Evolutionary conservation across 2,888 invertebrate species (phyloP).

Genomic region (Trachelus tabidus): DNA sequence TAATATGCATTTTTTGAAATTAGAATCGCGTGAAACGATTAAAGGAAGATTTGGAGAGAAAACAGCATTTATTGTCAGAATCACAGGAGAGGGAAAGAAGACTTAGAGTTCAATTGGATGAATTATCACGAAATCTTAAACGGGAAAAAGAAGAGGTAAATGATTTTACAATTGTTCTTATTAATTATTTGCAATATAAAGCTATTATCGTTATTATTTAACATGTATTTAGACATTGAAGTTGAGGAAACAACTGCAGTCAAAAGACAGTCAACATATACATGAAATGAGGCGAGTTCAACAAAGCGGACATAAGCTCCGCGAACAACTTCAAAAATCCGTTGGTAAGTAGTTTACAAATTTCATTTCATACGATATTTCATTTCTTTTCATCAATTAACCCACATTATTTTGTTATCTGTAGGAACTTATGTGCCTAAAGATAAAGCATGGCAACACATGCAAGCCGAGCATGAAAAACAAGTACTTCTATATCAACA

Average conservation of each 20-base stretch:
- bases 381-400: background rate
- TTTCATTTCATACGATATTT: background rate
- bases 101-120: constrained; percentile 36
- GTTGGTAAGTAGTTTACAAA: constrained; percentile 32
- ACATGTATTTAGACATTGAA: constrained; percentile 32
- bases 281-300: constrained; percentile 45
- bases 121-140: constrained; percentile 37
- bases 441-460: constrained; percentile 32
- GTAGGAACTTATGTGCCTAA: constrained; percentile 37
- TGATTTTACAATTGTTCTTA: background rate
- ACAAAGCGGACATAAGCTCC: constrained; percentile 39
- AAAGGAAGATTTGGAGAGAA: constrained; percentile 41
- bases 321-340: constrained; percentile 44
- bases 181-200: background rate
- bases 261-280: constrained; percentile 45
- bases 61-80: constrained; percentile 31
- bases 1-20: background rate
- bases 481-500: constrained; percentile 38
- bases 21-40: constrained; percentile 46
- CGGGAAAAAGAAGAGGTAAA: constrained; percentile 45
- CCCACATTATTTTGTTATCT: background rate
- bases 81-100: constrained; percentile 41
- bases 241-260: constrained; percentile 43
- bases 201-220: background rate
- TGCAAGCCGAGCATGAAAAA: constrained; percentile 34